Evolutionary conservation across 2,888 invertebrate genomes (phyloP).

Genomic region (Caenorhabditis angaria): DNA sequence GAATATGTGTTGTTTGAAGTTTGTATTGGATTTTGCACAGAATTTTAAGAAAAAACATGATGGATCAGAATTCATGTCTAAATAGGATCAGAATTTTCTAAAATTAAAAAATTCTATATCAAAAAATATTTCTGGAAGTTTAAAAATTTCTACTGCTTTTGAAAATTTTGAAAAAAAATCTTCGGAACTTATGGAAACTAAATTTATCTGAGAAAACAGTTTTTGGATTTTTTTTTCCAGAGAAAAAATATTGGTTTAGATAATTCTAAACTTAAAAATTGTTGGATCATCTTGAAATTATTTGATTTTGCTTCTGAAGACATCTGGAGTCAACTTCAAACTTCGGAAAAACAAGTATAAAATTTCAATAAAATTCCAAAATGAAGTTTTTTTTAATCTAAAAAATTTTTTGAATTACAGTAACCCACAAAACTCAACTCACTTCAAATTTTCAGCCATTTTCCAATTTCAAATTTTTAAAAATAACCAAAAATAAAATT

Average conservation of each 20-base stretch:
- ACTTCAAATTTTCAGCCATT: too few species aligned
- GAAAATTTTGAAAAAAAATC: neutral
- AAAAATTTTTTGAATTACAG: neutral
- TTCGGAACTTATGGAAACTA: neutral
- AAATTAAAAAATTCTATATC: neutral
- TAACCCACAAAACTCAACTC: too few species aligned
- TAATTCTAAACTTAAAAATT: neutral
- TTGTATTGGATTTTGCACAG: neutral
- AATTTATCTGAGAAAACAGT: neutral
- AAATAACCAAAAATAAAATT: neutral
- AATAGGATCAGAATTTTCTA: neutral
- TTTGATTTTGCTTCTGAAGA: neutral
- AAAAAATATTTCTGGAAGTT: neutral
- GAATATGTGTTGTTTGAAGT: neutral
- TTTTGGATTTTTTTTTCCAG: too few species aligned
- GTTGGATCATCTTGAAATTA: neutral
- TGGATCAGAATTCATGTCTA: too few species aligned
- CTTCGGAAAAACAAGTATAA: neutral
- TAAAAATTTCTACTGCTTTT: neutral
- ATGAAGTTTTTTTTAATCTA: neutral
- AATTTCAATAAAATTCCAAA: neutral
- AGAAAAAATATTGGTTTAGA: too few species aligned
- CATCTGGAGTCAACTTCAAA: neutral
- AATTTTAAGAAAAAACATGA: too few species aligned
- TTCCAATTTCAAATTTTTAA: neutral